Evolutionary conservation across 1,140 invertebrate genomes (phyloP), one percentile per base, ranked within the genome.

Genomic region (Trichonephila clavata): DNA sequence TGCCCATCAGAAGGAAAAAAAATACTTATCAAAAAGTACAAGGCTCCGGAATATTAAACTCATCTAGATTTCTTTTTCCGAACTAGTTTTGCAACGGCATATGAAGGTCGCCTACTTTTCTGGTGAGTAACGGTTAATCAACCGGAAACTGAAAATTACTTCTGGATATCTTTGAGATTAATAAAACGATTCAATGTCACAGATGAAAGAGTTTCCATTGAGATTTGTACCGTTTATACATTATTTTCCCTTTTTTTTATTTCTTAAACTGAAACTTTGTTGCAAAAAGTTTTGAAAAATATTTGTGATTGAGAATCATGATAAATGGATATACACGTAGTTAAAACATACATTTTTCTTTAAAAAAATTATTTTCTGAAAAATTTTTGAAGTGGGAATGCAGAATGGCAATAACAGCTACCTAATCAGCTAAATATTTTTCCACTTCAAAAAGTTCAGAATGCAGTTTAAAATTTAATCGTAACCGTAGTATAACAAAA

Each of bases 51-150:
- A 27, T 84, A 84, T 59, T 84, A 59, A 84, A 77, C 71, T n/a
- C 57, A 24, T 27, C 10, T 59, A 21, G 50, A 84, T 21, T 24
- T 39, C 27, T 80, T 84, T 84, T 57, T 84, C n/a, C n/a, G 32
- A 87, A 87, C 86, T 87, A 39, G 86, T 87, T 87, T 57, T 39
- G 59, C 24, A 77, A 77, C 71, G 71, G 27, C 7, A 18, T 77
- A n/a, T 63, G 86, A 87, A 87, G 86, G 86, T 87, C 60, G 32
- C 13, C 83, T 84, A 18, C 83, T 84, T 84, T n/a, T 43, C 27
- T 86, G 21, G 27, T 57, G 81, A 83, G 27, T 83, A 87, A 87
- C 86, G 86, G 86, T 87, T 87, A 87, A 87, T 87, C 86, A 87
- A 87, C 86, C 86, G 86, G 60, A 87, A 87, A 87, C 16, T n/a